A percentile compares a stretch with the other conserved stretches of the same genome.
Evolutionary conservation across 2,113 vertebrate species (phyloP).

Genomic region (Hippocampus zosterae): DNA sequence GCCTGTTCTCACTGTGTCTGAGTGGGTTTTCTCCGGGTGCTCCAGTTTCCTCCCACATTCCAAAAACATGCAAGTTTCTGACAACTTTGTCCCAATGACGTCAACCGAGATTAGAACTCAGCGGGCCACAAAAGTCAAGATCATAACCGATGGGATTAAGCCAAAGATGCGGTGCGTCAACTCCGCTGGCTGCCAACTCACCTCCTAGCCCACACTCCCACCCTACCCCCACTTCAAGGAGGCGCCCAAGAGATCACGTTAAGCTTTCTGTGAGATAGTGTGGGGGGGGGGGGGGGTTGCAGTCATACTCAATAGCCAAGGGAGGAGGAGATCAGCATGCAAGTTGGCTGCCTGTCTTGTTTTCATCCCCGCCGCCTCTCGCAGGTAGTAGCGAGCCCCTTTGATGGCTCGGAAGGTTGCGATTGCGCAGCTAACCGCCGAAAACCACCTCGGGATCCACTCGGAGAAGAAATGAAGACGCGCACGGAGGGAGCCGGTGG

Average conservation of each 20-base stretch:
- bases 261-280: slow-evolving; percentile 34
- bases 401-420: slow-evolving; percentile 54
- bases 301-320: slow-evolving; percentile 39
- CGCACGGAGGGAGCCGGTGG: slow-evolving; percentile 25
- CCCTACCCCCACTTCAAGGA: not conserved
- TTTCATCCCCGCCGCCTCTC: slow-evolving; percentile 49
- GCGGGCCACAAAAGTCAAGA: slow-evolving; percentile 24
- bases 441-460: slow-evolving; percentile 33
- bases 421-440: slow-evolving; percentile 43
- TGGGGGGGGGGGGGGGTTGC: not conserved
- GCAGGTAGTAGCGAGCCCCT: slow-evolving; percentile 50
- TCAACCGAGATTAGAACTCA: not conserved
- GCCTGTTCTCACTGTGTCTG: too few species aligned
- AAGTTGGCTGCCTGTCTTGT: slow-evolving; percentile 39
- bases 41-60: too few species aligned
- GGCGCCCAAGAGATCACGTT: slow-evolving; percentile 31
- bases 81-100: not conserved
- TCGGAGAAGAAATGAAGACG: slow-evolving; percentile 42
- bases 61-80: too few species aligned
- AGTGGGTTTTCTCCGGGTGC: too few species aligned
- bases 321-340: slow-evolving; percentile 52
- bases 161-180: slow-evolving; percentile 45
- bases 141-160: slow-evolving; percentile 48
- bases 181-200: slow-evolving; percentile 35
- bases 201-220: slow-evolving; percentile 1